These are phyloP conservation scores for Protonibea diacanthus DNA, from an alignment of 2,797 vertebrate species.

Conservation along the genomic window DNA sequence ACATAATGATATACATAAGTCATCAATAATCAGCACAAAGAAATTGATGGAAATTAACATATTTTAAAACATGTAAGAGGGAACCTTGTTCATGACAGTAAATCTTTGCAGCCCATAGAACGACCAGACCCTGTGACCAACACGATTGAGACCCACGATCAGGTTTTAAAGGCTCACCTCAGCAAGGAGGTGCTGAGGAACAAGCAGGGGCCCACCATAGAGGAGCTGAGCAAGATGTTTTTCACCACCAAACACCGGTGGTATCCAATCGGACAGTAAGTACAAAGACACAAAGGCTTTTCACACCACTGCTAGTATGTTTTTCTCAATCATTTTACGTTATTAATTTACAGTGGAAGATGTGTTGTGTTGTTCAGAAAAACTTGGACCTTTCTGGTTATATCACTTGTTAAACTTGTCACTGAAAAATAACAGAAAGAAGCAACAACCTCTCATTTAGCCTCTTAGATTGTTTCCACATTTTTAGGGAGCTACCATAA, in stretches of 20 bases:
- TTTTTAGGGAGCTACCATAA: not conserved
- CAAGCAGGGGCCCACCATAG: conserved; percentile 85
- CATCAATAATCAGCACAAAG: not conserved
- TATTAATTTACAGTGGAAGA: not conserved
- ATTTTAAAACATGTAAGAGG: not conserved
- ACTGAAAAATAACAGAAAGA: not conserved
- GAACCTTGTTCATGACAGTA: conserved; percentile 11
- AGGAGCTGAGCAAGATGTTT: conserved; percentile 97
- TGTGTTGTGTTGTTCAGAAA: not conserved
- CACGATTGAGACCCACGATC: conserved; percentile 90
- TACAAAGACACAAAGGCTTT: conserved; percentile 18
- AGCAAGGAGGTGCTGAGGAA: conserved; percentile 78
- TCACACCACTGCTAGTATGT: not conserved
- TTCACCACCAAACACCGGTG: conserved; percentile 96
- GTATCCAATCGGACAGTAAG: conserved; percentile 97
- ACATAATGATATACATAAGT: not conserved
- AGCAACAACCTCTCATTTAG: not conserved
- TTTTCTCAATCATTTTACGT: not conserved
- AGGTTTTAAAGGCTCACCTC: conserved; percentile 91
- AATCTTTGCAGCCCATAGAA: conserved; percentile 86
- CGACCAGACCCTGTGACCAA: conserved; percentile 85
- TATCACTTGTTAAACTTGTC: not conserved
- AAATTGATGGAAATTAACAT: not conserved
- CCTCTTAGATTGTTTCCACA: not conserved
- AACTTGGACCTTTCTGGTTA: not conserved